These are phyloP conservation scores for Beris morrisii DNA, from an alignment of 2,888 invertebrate species.

Conservation along the genomic window DNA sequence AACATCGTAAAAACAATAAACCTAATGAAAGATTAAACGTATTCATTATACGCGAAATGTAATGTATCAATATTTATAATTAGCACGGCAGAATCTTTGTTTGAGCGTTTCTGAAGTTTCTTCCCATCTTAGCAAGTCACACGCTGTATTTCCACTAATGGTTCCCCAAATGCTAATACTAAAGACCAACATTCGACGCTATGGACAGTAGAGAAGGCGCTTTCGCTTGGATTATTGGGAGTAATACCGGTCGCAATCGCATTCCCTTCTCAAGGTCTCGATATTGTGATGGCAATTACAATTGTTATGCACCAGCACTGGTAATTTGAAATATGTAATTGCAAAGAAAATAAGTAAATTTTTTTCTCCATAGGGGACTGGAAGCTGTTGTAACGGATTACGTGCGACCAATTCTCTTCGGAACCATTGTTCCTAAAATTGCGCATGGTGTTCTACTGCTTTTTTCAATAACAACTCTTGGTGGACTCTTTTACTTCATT, in stretches of 20 bases:
- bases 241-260: constrained; percentile 72
- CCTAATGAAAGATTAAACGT: too few relatives aligned
- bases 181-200: constrained; percentile 72
- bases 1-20: too few relatives aligned
- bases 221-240: constrained; percentile 67
- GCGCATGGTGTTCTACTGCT: constrained; percentile 67
- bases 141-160: constrained; percentile 8
- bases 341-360: not conserved
- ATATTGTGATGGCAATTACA: constrained; percentile 67
- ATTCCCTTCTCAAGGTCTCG: constrained; percentile 67
- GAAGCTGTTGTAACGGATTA: constrained; percentile 86
- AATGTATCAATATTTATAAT: too few relatives aligned
- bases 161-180: too few relatives aligned
- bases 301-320: constrained; percentile 78
- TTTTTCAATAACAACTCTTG: constrained; percentile 72
- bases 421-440: constrained; percentile 73
- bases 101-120: too few relatives aligned
- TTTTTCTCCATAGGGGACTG: constrained; percentile 68
- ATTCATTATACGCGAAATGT: too few relatives aligned
- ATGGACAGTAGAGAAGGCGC: constrained; percentile 76
- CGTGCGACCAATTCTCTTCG: constrained; percentile 75
- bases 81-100: too few relatives aligned
- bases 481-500: constrained; percentile 79
- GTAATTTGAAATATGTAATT: constrained; percentile 57
- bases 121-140: too few relatives aligned